Conservation (phyloP, 2,888 invertebrate species). For the Xanthostigma xanthostigma region DNA sequence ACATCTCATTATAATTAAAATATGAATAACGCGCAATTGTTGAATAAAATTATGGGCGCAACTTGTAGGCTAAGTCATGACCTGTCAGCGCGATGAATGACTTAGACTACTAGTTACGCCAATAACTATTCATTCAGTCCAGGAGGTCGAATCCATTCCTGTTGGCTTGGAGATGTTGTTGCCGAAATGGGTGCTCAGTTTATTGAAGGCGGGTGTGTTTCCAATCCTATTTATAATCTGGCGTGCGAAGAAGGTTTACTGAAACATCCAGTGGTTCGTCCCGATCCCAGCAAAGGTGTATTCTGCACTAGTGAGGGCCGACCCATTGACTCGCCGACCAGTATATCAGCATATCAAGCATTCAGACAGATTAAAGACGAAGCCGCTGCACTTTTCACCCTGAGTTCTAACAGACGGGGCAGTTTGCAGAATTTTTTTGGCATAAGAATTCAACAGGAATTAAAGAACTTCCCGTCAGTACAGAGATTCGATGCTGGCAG, state of each 20-base stretch:
- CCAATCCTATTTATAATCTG: conserved; percentile 53
- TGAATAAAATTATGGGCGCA: too few species aligned
- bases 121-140: conserved; percentile 35
- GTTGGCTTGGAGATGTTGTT: conserved; percentile 59
- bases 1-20: too few species aligned
- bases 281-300: conserved; percentile 39
- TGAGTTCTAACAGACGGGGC: conserved; percentile 46
- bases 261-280: conserved; percentile 37
- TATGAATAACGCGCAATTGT: too few species aligned
- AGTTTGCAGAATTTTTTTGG: conserved; percentile 48
- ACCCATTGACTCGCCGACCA: conserved; percentile 45
- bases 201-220: conserved; percentile 55
- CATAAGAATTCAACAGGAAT: conserved; percentile 49
- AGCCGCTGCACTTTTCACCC: conserved; percentile 42
- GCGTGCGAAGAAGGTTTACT: conserved; percentile 53
- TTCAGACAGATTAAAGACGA: conserved; percentile 53
- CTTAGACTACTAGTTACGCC: too few species aligned
- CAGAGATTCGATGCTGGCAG: conserved; percentile 52
- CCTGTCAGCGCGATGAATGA: too few species aligned
- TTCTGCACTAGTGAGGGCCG: conserved; percentile 57
- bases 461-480: conserved; percentile 53
- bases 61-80: too few species aligned
- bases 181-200: conserved; percentile 66
- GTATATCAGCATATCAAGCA: conserved; percentile 47
- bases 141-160: conserved; percentile 64